A percentile compares a stretch with the other conserved stretches of the same genome.
Evolutionary conservation across 1,140 invertebrate genomes (phyloP).

Genomic region (Drosophila setifemur): DNA sequence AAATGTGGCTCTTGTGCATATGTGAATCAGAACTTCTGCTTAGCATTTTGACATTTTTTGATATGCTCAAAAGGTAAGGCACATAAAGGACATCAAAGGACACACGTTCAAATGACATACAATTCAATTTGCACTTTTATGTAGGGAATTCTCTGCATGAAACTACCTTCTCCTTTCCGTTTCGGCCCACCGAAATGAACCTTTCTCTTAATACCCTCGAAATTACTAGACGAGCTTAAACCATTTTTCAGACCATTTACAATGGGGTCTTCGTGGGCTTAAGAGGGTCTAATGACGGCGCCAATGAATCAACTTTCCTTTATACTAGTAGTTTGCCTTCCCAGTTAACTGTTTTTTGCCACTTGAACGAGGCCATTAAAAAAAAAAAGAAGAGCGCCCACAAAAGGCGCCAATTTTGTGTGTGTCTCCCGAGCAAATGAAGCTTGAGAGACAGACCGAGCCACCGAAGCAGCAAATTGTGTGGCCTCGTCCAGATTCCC

Average conservation of each 20-base stretch:
- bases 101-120: conserved; percentile 3
- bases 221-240: not conserved
- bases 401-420: conserved; percentile 57
- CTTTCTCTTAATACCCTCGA: not conserved
- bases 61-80: not conserved
- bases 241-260: conserved; percentile 21
- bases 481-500: not conserved
- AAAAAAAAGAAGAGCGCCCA: conserved; percentile 36
- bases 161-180: not conserved
- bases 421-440: conserved; percentile 54
- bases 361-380: conserved; percentile 43
- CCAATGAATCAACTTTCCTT: conserved; percentile 35
- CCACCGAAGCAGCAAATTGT: conserved; percentile 38
- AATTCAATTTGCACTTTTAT: conserved; percentile 5
- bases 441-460: conserved; percentile 49
- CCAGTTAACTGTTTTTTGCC: conserved; percentile 17
- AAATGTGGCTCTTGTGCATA: conserved; percentile 11
- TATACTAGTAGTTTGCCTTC: conserved; percentile 31
- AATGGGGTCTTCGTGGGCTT: conserved; percentile 13
- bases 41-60: conserved; percentile 26
- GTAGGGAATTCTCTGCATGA: not conserved
- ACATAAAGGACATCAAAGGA: conserved; percentile 35
- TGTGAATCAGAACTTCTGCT: conserved; percentile 13
- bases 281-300: conserved; percentile 1
- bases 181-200: not conserved